Conservation (phyloP, 2,797 vertebrate species). For the Anguilla obscura region DNA sequence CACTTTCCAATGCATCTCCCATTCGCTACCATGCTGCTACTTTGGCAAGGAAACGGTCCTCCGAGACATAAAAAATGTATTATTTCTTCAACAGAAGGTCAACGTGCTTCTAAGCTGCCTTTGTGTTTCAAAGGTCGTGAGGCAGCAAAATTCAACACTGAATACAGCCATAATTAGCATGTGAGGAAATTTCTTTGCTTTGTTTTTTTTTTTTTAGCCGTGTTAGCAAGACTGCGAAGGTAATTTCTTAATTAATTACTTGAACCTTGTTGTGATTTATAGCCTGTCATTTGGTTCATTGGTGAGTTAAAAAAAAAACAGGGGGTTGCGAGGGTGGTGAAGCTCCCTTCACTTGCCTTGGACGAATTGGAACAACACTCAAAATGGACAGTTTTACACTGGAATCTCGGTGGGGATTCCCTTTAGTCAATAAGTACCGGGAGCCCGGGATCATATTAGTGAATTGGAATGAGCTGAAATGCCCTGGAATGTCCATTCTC, state of each 20-base stretch:
- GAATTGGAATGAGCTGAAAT: not conserved
- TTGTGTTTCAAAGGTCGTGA: conserved; percentile 48
- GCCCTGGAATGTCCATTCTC: not conserved
- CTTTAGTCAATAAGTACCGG: not conserved
- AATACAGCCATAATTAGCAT: not conserved
- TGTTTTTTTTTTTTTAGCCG: not conserved
- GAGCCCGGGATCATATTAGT: not conserved
- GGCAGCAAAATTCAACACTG: conserved; percentile 38
- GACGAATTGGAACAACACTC: not conserved
- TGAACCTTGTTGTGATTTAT: not conserved
- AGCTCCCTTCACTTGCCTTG: not conserved
- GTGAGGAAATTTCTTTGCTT: not conserved
- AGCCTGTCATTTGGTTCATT: not conserved
- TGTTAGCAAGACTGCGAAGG: not conserved
- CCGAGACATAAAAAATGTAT: conserved; percentile 31
- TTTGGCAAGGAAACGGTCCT: conserved; percentile 29
- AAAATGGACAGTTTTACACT: not conserved
- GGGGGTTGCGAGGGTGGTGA: not conserved
- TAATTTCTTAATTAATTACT: not conserved
- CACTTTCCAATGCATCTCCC: conserved; percentile 41
- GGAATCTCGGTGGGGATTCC: not conserved
- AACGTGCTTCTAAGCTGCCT: conserved; percentile 48
- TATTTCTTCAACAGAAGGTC: conserved; percentile 28
- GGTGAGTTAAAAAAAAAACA: not conserved
- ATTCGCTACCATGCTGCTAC: conserved; percentile 36